Conservation (phyloP, 1,140 invertebrate genomes). For the Hylaeus volcanicus region DNA sequence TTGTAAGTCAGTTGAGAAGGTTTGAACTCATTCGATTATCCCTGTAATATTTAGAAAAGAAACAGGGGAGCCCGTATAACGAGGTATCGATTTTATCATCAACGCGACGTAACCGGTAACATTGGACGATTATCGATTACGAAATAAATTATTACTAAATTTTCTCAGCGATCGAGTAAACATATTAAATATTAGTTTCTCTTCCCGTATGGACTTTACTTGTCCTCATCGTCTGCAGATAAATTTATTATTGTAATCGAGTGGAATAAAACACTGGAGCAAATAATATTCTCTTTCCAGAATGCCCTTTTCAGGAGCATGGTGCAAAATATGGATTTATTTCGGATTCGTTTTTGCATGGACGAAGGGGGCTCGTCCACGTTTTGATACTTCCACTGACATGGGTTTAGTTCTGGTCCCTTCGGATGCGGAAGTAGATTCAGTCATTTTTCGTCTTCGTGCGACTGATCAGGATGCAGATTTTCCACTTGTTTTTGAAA, state of each 20-base stretch:
- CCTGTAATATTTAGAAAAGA: slow-evolving; percentile 50
- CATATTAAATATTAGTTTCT: neutral
- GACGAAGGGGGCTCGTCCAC: slow-evolving; percentile 83
- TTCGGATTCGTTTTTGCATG: slow-evolving; percentile 73
- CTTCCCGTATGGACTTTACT: neutral
- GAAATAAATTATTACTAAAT: neutral
- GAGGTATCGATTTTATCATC: slow-evolving; percentile 47
- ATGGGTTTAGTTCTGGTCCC: slow-evolving; percentile 91
- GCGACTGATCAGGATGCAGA: slow-evolving; percentile 93
- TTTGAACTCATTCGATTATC: slow-evolving; percentile 7
- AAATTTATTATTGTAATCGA: neutral
- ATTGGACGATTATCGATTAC: neutral
- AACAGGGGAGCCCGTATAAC: slow-evolving; percentile 31
- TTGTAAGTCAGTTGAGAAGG: slow-evolving; percentile 37
- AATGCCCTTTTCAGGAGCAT: slow-evolving; percentile 77
- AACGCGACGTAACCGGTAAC: neutral
- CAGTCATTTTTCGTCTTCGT: slow-evolving; percentile 91
- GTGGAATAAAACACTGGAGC: neutral
- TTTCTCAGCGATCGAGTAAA: neutral
- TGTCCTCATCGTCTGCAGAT: no score
- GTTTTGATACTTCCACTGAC: slow-evolving; percentile 90
- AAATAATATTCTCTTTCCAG: slow-evolving; percentile 56
- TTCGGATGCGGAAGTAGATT: slow-evolving; percentile 89
- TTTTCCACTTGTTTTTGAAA: slow-evolving; percentile 90
- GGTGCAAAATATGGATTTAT: slow-evolving; percentile 78